phyloP scores from a whole-genome alignment of 1,140 invertebrate genomes.

The Whitmania pigra region DNA sequence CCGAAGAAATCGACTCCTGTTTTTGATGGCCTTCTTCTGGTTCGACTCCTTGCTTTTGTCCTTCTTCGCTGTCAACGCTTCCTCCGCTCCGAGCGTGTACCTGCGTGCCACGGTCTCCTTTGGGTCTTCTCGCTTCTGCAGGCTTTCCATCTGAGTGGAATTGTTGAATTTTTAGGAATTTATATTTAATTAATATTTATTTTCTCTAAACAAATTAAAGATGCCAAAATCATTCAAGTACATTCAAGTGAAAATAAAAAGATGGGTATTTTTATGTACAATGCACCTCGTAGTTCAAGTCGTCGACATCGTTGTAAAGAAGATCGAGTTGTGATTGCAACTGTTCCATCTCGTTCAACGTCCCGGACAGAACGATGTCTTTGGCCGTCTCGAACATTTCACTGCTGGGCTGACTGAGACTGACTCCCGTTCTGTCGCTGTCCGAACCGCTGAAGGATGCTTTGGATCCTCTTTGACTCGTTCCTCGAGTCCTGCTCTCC shows the following conservation, averaged over 20 bases:
- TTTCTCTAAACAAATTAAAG: background rate
- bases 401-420: background rate
- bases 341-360: background rate
- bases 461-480: too few species aligned
- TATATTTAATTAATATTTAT: background rate
- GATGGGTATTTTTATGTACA: background rate
- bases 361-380: background rate
- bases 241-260: too few species aligned
- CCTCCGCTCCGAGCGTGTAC: background rate
- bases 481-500: background rate
- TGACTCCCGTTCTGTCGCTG: background rate
- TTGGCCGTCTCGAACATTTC: constrained; percentile 3
- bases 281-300: background rate
- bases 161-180: background rate
- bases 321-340: background rate
- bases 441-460: background rate
- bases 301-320: background rate
- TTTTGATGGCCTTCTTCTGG: background rate
- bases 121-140: constrained; percentile 1
- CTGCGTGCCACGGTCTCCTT: background rate
- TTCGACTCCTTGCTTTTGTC: background rate
- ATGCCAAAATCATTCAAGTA: too few species aligned
- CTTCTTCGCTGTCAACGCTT: background rate
- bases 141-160: background rate
- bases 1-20: background rate